phyloP scores from a whole-genome alignment of 2,888 invertebrate species.

The Pollenia griseotomentosa region DNA sequence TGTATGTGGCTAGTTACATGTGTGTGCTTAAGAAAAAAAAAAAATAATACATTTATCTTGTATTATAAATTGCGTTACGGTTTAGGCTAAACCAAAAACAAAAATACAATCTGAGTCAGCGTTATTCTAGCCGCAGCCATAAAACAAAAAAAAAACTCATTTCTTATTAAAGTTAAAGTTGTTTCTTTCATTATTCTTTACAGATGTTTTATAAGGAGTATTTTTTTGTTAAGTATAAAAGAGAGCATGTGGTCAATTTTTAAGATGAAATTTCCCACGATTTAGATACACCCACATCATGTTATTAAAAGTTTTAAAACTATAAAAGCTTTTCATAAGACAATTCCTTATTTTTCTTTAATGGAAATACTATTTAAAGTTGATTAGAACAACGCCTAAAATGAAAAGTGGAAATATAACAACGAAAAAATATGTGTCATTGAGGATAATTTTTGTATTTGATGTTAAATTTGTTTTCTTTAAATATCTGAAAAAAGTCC shows the following conservation, averaged over 20 bases:
- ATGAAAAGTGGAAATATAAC: neutral
- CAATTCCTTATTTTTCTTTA: neutral
- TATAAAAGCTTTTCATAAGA: neutral
- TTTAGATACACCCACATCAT: constrained; percentile 74
- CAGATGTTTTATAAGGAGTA: no score
- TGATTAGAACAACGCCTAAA: constrained; percentile 50
- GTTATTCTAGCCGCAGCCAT: constrained; percentile 57
- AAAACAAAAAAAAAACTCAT: constrained; percentile 53
- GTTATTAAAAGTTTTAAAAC: constrained; percentile 44
- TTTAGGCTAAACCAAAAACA: constrained; percentile 53
- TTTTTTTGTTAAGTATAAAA: neutral
- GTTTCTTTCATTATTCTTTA: constrained; percentile 24
- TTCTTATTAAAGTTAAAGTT: constrained; percentile 63
- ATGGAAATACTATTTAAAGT: constrained; percentile 34
- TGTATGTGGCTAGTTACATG: constrained; percentile 7
- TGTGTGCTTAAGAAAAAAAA: constrained; percentile 11
- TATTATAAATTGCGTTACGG: constrained; percentile 72
- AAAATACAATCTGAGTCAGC: constrained; percentile 66
- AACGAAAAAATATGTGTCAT: neutral
- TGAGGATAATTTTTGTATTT: neutral
- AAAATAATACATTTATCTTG: constrained; percentile 59
- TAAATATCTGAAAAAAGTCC: neutral
- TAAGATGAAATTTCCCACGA: constrained; percentile 75
- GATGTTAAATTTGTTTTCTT: neutral
- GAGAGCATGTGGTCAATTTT: constrained; percentile 67